phyloP scores from a whole-genome alignment of 2,797 vertebrate genomes.

The Gephyroberyx darwinii region DNA sequence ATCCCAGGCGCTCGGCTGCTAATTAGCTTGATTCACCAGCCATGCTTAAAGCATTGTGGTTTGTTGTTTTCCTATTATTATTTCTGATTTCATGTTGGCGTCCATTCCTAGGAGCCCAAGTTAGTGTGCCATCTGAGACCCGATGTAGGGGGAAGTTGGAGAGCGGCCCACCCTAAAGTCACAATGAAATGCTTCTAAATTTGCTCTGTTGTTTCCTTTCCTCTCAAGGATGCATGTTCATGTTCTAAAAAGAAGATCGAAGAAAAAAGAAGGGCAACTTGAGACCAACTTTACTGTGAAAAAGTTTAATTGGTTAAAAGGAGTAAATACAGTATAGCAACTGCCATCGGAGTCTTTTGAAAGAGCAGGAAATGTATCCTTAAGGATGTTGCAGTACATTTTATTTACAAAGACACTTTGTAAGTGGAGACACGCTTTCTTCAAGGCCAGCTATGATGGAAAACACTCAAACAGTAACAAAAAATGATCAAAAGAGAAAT shows the following conservation, averaged over 20 bases:
- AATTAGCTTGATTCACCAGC: slow-evolving; percentile 79
- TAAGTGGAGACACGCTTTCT: slow-evolving; percentile 10
- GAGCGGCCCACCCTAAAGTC: slow-evolving; percentile 44
- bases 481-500: slow-evolving; percentile 8
- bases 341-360: slow-evolving; percentile 28
- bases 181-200: slow-evolving; percentile 24
- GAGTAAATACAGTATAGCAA: slow-evolving; percentile 44
- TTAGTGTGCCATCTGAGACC: slow-evolving; percentile 57
- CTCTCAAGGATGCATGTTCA: slow-evolving; percentile 9
- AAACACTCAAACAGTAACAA: slow-evolving; percentile 8
- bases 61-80: slow-evolving; percentile 75
- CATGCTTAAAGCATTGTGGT: slow-evolving; percentile 67
- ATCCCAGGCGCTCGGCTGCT: slow-evolving; percentile 67
- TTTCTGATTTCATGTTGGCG: slow-evolving; percentile 54
- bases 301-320: slow-evolving; percentile 51
- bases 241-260: slow-evolving; percentile 45
- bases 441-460: slow-evolving; percentile 18
- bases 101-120: slow-evolving; percentile 60
- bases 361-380: slow-evolving; percentile 30
- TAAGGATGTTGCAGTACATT: slow-evolving; percentile 7
- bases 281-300: slow-evolving; percentile 61
- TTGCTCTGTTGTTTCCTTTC: slow-evolving; percentile 43
- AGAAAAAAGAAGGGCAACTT: slow-evolving; percentile 46
- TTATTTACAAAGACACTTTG: slow-evolving; percentile 34
- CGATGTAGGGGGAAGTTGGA: slow-evolving; percentile 26